Evolutionary conservation across 2,888 invertebrate genomes (phyloP).

Genomic region (Linhomoeus sp.): DNA sequence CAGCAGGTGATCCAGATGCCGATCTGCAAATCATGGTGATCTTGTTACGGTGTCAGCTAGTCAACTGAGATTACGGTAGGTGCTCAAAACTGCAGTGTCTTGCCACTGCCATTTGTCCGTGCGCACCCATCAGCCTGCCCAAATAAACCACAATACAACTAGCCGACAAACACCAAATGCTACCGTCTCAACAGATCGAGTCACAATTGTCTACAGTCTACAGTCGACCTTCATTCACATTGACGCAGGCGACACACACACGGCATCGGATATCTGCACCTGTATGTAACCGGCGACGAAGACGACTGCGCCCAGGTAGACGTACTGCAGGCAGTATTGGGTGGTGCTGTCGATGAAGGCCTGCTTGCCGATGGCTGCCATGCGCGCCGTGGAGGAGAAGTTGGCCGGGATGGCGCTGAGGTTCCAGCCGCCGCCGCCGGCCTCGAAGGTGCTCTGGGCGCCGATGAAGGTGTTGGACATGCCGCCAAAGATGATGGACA

Average conservation of each 20-base stretch:
- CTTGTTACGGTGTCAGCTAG: neutral
- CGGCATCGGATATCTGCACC: constrained; percentile 2
- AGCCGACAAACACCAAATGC: too few relatives aligned
- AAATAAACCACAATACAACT: too few relatives aligned
- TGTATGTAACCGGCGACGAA: constrained; percentile 13
- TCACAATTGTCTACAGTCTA: too few relatives aligned
- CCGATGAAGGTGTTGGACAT: constrained; percentile 8
- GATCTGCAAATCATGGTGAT: constrained; percentile 17
- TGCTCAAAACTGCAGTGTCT: neutral
- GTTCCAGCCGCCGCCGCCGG: constrained; percentile 10
- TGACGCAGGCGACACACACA: too few relatives aligned
- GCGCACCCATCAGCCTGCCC: too few relatives aligned
- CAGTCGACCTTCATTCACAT: too few relatives aligned
- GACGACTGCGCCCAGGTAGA: constrained; percentile 12
- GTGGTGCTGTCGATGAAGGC: constrained; percentile 11
- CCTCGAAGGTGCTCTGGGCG: neutral
- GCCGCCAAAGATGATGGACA: constrained; percentile 17
- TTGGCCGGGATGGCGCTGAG: constrained; percentile 12
- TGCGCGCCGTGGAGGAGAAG: constrained; percentile 1
- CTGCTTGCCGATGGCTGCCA: neutral
- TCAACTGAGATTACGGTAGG: neutral
- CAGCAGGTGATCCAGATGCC: constrained; percentile 29
- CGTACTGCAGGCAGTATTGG: constrained; percentile 12
- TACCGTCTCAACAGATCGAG: too few relatives aligned
- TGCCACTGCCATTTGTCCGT: neutral